These are phyloP conservation scores for Tachina grossa DNA, from an alignment of 2,888 invertebrate species.

Conservation along the genomic window DNA sequence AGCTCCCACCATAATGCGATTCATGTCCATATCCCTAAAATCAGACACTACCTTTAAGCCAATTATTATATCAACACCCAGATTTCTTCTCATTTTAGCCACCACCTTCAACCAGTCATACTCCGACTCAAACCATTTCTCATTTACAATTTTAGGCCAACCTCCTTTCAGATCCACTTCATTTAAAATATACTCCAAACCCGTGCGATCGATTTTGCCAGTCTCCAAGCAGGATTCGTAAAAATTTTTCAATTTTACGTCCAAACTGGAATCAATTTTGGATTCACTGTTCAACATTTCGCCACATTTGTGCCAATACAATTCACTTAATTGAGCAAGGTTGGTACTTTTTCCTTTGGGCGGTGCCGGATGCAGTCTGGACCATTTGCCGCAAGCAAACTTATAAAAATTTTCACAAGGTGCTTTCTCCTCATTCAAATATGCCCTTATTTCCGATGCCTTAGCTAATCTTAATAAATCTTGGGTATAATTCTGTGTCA, in stretches of 20 bases:
- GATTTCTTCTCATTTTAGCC: constrained; percentile 76
- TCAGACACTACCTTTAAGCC: constrained; percentile 79
- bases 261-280: constrained; percentile 75
- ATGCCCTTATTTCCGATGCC: constrained; percentile 78
- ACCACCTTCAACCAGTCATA: constrained; percentile 80
- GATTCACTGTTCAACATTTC: constrained; percentile 75
- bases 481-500: constrained; percentile 76
- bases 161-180: constrained; percentile 78
- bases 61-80: constrained; percentile 79
- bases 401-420: constrained; percentile 79
- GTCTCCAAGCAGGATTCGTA: constrained; percentile 77
- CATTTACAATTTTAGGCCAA: constrained; percentile 78
- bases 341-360: constrained; percentile 75
- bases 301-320: constrained; percentile 78
- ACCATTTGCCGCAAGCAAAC: constrained; percentile 81
- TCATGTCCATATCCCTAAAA: constrained; percentile 76
- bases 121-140: constrained; percentile 77
- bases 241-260: constrained; percentile 77
- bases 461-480: constrained; percentile 78
- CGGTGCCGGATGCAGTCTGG: constrained; percentile 76
- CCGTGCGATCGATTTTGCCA: constrained; percentile 72
- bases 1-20: constrained; percentile 79
- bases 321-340: constrained; percentile 77
- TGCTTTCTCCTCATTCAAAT: constrained; percentile 74
- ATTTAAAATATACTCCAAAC: constrained; percentile 74